Conservation (phyloP, 2,888 invertebrate species). For the Heterodera filipjevi region DNA sequence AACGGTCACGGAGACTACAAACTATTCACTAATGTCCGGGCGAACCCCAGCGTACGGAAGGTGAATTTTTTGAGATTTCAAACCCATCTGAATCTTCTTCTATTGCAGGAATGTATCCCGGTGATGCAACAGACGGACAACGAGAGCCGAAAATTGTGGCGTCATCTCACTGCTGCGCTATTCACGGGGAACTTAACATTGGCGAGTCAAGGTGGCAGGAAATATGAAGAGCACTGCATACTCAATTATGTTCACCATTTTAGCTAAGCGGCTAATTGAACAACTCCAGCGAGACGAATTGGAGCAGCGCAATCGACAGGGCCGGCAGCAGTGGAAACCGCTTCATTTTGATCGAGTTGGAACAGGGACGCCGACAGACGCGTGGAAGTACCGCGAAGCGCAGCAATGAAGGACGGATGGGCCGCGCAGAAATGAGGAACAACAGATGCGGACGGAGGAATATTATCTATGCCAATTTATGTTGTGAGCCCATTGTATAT, state of each 20-base stretch:
- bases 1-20: slow-evolving; percentile 74
- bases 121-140: slow-evolving; percentile 57
- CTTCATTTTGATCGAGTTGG: neutral
- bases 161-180: slow-evolving; percentile 91
- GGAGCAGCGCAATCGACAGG: slow-evolving; percentile 66
- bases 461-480: too few species aligned
- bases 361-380: too few species aligned
- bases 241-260: neutral
- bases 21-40: slow-evolving; percentile 57
- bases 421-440: too few species aligned
- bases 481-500: too few species aligned
- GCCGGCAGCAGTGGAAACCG: neutral
- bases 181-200: slow-evolving; percentile 85
- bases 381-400: too few species aligned
- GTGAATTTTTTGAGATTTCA: too few species aligned
- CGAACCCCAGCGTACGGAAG: slow-evolving; percentile 71
- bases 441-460: too few species aligned
- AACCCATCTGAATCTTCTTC: slow-evolving; percentile 1
- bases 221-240: neutral
- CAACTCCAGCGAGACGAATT: slow-evolving; percentile 90
- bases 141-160: slow-evolving; percentile 77
- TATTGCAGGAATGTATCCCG: slow-evolving; percentile 56
- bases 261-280: slow-evolving; percentile 84
- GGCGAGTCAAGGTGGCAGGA: slow-evolving; percentile 75
- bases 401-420: too few species aligned